Evolutionary conservation across 2,797 vertebrate genomes (phyloP), one percentile per base, ranked within the genome.

Genomic region (Darevskia mixta): DNA sequence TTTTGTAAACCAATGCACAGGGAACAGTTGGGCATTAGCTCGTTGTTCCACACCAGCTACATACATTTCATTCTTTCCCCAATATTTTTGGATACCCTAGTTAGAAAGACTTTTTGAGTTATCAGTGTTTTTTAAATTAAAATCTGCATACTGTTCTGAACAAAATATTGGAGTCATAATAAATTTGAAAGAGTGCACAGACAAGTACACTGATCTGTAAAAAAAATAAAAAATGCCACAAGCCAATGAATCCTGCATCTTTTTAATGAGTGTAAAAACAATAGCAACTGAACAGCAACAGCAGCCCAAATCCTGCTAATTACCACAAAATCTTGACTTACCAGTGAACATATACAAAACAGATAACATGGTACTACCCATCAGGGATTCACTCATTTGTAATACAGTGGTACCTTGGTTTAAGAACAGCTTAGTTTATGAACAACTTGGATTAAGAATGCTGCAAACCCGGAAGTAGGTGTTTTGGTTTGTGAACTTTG

Each of bases 121-220:
- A 82, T 94, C 91, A 91, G 91, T 86, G 72, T 86, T 86, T 61
- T 82, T 90, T 73, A 91, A 92, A 93, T 92, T 73, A 85, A 91
- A 91, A 92, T 4, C 6, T 38, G 77, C 78, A 86, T 55, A 45
- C 35, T 43, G 91, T 85, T 82, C 2, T 1, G 89, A 81, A n/a
- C 17, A 86, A 91, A 89, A 77, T 0, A 49, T 49, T 69, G 79
- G 67, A 45, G 11, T 32, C 15, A 3, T 9, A 79, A 91, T 79
- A 92, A 90, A 90, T 61, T 20, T 89, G 83, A 86, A 49, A 92
- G 85, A 79, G 87, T 20, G 38, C 10, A 72, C 0, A 2, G 87
- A 90, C 17, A 71, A 86, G 79, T 79, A 82, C 7, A 58, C 45
- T 69, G 85, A n/a, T 87, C 79, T 61, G 89, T 82, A 75, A 94